Percentiles rank a stretch among this genome's conserved stretches.
Conservation (phyloP, 1,140 invertebrate genomes). For the Sitodiplosis mosellana region DNA sequence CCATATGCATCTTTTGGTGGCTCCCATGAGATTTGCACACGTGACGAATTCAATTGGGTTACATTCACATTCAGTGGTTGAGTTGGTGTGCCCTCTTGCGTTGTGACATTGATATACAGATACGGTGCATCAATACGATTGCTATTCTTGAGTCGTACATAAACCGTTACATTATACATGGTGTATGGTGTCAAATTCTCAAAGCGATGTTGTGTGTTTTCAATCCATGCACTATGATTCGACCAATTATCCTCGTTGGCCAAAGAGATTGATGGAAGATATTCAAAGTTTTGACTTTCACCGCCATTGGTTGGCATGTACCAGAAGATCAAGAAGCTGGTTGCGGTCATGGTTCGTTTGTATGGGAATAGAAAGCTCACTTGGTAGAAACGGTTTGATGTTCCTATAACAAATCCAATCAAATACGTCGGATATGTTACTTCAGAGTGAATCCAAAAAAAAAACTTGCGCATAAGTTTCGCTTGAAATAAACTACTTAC, state of each 20-base stretch:
- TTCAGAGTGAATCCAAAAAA: too few species aligned
- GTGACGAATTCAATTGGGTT: conserved; percentile 38
- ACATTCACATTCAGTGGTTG: conserved; percentile 43
- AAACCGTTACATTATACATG: conserved; percentile 58
- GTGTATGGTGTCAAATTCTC: conserved; percentile 46
- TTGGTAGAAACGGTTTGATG: conserved; percentile 25
- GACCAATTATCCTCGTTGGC: conserved; percentile 26
- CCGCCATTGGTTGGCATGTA: conserved; percentile 19
- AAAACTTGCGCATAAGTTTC: too few species aligned
- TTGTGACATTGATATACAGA: conserved; percentile 37
- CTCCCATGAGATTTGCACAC: conserved; percentile 47
- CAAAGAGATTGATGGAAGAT: conserved; percentile 35
- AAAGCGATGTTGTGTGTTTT: conserved; percentile 35
- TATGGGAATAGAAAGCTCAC: conserved; percentile 9
- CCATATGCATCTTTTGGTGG: conserved; percentile 42
- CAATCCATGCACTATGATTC: conserved; percentile 34
- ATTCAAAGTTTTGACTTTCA: conserved; percentile 30
- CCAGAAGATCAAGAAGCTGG: conserved; percentile 34
- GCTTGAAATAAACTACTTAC: too few species aligned
- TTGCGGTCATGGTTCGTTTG: background rate
- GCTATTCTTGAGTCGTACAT: conserved; percentile 34
- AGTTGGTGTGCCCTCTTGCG: conserved; percentile 44
- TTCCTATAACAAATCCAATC: too few species aligned
- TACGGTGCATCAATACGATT: conserved; percentile 30
- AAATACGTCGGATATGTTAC: too few species aligned